Evolutionary conservation across 2,113 vertebrate species (phyloP).

Genomic region (Uria aalge): DNA sequence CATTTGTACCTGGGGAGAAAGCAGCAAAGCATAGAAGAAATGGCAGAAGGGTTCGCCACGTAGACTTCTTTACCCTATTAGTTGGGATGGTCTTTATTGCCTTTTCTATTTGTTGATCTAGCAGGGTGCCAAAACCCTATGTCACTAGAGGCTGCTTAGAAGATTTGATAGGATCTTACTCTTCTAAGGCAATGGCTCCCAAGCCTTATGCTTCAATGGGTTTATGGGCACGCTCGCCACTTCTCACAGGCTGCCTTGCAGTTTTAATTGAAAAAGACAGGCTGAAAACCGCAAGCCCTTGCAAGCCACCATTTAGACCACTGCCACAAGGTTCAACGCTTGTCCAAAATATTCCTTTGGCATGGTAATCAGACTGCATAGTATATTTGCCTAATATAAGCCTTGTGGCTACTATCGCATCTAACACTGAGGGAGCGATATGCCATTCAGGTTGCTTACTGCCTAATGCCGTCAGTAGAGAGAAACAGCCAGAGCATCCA

Average conservation of each 20-base stretch:
- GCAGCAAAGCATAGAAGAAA: not conserved
- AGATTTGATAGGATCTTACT: not conserved
- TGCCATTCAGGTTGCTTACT: not conserved
- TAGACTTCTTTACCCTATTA: not conserved
- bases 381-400: not conserved
- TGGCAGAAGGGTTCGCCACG: not conserved
- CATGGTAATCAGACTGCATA: not conserved
- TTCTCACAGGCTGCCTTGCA: not conserved
- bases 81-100: not conserved
- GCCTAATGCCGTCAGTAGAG: not conserved
- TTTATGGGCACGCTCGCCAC: rapidly evolving
- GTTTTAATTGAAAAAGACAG: not conserved
- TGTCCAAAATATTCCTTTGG: not conserved
- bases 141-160: not conserved
- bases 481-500: not conserved
- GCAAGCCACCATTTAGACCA: not conserved
- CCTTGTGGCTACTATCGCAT: not conserved
- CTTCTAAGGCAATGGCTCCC: not conserved
- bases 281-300: not conserved
- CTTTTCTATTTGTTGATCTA: conserved; percentile 26
- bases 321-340: not conserved
- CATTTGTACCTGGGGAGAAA: conserved; percentile 1
- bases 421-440: not conserved
- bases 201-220: not conserved
- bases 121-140: not conserved